phyloP scores from a whole-genome alignment of 1,140 invertebrate genomes.

The Pseudomyrmex cubaensis region DNA sequence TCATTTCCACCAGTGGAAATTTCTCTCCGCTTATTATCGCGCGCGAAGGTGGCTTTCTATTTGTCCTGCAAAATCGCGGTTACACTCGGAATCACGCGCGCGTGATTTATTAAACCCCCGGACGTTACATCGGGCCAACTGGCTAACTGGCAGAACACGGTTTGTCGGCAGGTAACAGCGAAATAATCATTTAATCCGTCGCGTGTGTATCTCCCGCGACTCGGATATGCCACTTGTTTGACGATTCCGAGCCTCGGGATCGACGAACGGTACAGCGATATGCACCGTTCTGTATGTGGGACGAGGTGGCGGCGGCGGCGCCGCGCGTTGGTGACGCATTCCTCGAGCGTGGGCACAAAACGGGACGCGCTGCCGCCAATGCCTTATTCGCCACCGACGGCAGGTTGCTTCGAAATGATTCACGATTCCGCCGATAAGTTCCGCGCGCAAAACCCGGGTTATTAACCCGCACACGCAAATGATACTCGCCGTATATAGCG shows the following conservation, averaged over 20 bases:
- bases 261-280: slow-evolving; percentile 61
- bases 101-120: slow-evolving; percentile 17
- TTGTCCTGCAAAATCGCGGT: neutral
- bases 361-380: slow-evolving; percentile 53
- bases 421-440: slow-evolving; percentile 64
- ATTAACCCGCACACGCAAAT: slow-evolving; percentile 67
- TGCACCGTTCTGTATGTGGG: slow-evolving; percentile 68
- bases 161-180: neutral
- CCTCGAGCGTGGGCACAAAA: slow-evolving; percentile 62
- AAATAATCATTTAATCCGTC: slow-evolving; percentile 40
- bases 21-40: neutral
- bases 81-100: neutral
- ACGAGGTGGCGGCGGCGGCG: neutral
- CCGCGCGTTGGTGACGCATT: slow-evolving; percentile 50
- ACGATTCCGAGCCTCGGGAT: slow-evolving; percentile 46
- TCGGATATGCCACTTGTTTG: slow-evolving; percentile 41
- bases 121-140: too few species aligned
- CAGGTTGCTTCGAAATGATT: slow-evolving; percentile 72
- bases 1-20: neutral
- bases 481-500: slow-evolving; percentile 42
- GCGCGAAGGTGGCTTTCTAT: neutral
- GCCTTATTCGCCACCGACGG: slow-evolving; percentile 62
- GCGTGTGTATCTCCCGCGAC: neutral
- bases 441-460: slow-evolving; percentile 53
- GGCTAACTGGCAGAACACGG: neutral